A percentile compares a stretch with the other conserved stretches of the same genome.
phyloP scores from a whole-genome alignment of 1,140 invertebrate species.

The Adoxophyes honmai region DNA sequence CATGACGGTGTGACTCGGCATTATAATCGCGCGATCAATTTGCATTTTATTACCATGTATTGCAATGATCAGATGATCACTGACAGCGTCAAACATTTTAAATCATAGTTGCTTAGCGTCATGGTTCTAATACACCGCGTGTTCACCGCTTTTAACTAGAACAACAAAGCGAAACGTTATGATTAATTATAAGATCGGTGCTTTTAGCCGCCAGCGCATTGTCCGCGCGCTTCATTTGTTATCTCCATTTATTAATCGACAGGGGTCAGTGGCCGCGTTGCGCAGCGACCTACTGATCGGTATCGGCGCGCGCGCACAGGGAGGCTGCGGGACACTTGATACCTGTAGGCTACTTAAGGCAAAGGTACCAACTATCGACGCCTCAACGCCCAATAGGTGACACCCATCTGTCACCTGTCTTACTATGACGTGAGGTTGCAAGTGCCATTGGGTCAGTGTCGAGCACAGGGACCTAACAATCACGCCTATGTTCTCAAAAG shows the following conservation, averaged over 20 bases:
- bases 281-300: conserved; percentile 1
- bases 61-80: too few species aligned
- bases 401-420: too few species aligned
- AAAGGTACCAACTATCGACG: not conserved
- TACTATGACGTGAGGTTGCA: too few species aligned
- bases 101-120: not conserved
- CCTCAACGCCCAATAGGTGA: too few species aligned
- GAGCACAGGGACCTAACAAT: too few species aligned
- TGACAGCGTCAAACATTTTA: not conserved
- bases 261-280: conserved; percentile 25
- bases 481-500: too few species aligned
- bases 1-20: too few species aligned
- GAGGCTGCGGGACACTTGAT: not conserved
- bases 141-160: conserved; percentile 1
- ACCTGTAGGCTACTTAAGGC: not conserved
- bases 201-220: conserved; percentile 19
- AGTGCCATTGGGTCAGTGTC: too few species aligned
- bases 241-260: conserved; percentile 49
- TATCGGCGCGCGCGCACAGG: conserved; percentile 9
- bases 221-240: conserved; percentile 44
- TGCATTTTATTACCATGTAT: too few species aligned
- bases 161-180: conserved; percentile 10
- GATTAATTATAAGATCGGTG: conserved; percentile 13
- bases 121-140: not conserved
- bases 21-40: too few species aligned